Base-by-base conservation (phyloP, 1,140 invertebrate species). In the Drosophila kepulauana region DNA sequence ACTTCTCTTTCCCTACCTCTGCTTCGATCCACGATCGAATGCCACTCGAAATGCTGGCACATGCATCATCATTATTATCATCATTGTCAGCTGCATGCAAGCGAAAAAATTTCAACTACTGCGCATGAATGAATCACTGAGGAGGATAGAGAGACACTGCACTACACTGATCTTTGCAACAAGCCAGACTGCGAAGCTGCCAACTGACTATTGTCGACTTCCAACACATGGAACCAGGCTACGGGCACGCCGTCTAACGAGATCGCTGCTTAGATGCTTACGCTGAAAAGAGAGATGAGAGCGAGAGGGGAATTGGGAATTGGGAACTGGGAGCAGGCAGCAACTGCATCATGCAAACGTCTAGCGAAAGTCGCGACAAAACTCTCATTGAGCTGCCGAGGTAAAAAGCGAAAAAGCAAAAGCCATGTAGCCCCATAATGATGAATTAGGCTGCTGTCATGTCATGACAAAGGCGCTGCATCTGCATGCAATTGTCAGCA, bases 401-500 rank as follows among this genome's bases (percentile, higher is more conserved):
- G 8, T 30, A 33, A 33, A 41, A 28, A 30, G 38, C 41, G 8
- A 48, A 25, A 41, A 62, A 67, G 45, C 65, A 41, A 51, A 38
- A 52, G 43, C 66, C 68, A 56, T 81, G 78, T 78, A 81, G 69
- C 85, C 43, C 38, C 85, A 89, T 91, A 91, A 91, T 91, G 88
- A 91, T 91, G 88, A 91, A 91, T 91, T 91, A 91, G 88, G 82
- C 82, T 91, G 88, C 88, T 91, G 88, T 91, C 88, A 91, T 91
- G 88, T 91, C 88, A 91, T 91, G 88, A 91, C 88, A 89, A 85
- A 91, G 81, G 84, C 84, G 79, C 77, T 74, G 72, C 66, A 75
- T 57, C 84, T 79, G 88, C 88, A 91, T 91, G 88, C 88, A 66
- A 84, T 81, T 72, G 69, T 49, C 63, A 46, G 61, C 58, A 71